phyloP scores from a whole-genome alignment of 1,140 invertebrate genomes.

The Drosophila pandora region DNA sequence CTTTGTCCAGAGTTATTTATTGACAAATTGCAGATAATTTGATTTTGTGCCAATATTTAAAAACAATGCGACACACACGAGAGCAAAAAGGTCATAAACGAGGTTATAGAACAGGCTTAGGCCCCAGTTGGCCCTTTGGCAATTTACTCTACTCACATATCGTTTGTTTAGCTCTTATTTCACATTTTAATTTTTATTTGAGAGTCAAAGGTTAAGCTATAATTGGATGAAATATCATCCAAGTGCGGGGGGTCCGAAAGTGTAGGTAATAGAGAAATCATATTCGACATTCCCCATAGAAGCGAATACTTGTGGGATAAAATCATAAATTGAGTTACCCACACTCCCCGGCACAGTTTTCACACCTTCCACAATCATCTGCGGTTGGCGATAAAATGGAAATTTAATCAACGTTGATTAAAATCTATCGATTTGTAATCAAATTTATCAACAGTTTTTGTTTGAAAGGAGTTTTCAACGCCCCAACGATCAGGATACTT shows the following conservation, averaged over 20 bases:
- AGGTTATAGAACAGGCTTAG: constrained; percentile 1
- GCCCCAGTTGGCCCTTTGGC: background rate
- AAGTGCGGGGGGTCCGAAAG: background rate
- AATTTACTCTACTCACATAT: constrained; percentile 29
- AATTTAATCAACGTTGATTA: constrained; percentile 42
- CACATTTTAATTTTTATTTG: constrained; percentile 9
- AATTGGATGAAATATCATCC: constrained; percentile 38
- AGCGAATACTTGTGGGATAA: constrained; percentile 20
- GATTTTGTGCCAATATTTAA: constrained; percentile 79
- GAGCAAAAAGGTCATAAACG: constrained; percentile 17
- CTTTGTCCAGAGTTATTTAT: constrained; percentile 76
- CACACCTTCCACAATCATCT: constrained; percentile 36
- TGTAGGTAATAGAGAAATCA: constrained; percentile 15
- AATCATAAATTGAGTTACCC: constrained; percentile 34
- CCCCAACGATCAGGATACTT: too few relatives aligned
- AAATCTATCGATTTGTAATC: constrained; percentile 34
- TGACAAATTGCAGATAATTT: constrained; percentile 81
- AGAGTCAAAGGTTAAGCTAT: constrained; percentile 31
- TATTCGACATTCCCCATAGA: constrained; percentile 10
- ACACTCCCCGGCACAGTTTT: constrained; percentile 11
- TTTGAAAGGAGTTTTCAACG: background rate
- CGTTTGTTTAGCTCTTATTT: constrained; percentile 6
- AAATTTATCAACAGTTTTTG: constrained; percentile 11
- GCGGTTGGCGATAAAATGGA: constrained; percentile 27
- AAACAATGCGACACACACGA: constrained; percentile 55